Percentiles rank a stretch among this genome's conserved stretches.
phyloP scores from a whole-genome alignment of 2,797 vertebrate genomes.

The Fringilla coelebs region DNA sequence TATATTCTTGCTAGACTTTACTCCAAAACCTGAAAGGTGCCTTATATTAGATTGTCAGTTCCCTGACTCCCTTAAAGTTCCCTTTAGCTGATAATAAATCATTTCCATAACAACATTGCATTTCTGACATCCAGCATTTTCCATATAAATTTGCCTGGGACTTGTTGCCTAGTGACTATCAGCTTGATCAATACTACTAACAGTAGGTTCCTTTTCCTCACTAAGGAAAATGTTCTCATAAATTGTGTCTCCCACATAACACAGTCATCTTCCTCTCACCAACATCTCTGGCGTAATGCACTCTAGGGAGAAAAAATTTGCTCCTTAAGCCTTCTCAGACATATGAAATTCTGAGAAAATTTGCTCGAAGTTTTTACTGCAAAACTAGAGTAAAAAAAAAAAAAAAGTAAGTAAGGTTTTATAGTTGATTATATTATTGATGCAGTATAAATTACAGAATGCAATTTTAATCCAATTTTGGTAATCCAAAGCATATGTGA shows the following conservation, averaged over 20 bases:
- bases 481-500: not conserved
- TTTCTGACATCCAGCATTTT: not conserved
- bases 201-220: not conserved
- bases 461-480: not conserved
- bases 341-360: not conserved
- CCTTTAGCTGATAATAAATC: constrained; percentile 18
- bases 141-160: not conserved
- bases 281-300: not conserved
- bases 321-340: not conserved
- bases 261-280: not conserved
- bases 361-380: not conserved
- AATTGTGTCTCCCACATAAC: not conserved
- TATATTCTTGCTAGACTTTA: not conserved
- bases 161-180: constrained; percentile 21
- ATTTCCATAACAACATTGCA: constrained; percentile 13
- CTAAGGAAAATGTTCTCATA: not conserved
- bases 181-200: not conserved
- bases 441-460: not conserved
- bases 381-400: not conserved
- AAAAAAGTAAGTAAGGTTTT: not conserved
- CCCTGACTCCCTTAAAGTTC: not conserved
- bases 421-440: not conserved
- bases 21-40: not conserved
- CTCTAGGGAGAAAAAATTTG: not conserved
- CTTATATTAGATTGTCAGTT: not conserved